Base-by-base conservation (phyloP, 2,797 vertebrate genomes). In the Periophthalmus magnuspinnatus region DNA sequence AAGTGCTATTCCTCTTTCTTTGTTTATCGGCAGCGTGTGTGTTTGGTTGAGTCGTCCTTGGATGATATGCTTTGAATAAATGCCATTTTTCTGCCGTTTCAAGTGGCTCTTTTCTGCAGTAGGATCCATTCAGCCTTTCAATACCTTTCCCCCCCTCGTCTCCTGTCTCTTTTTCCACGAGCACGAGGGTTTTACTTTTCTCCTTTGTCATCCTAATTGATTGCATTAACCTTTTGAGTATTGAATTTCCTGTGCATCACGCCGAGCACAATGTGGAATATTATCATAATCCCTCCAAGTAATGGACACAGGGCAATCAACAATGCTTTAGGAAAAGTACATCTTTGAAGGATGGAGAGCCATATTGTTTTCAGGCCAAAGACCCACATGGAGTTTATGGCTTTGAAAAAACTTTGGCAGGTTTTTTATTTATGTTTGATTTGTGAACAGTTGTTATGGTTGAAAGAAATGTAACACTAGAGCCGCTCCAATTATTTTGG, bases 151-250 rank as follows among this genome's bases (percentile, higher is more conserved):
- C 84, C 83, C 89, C 89, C 88, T 87, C 88, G 85, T 84, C 87
- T 88, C 81, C 88, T 91, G 89, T 89, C 87, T 92, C 90, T 91
- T 93, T 95, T 96, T 96, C 95, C 95, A 95, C 94, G 88, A 96
- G 96, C 96, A 96, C 93, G 94, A 95, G 96, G 95, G 95, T 95
- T 97, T 97, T 96, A 96, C 96, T 97, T 97, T 94, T 97, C 96
- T 97, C 96, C 96, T 97, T 97, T 97, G 96, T 98, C 96, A 97
- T 97, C 96, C 95, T 98, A 98, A 98, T 98, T 98, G 97, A 98
- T 98, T 98, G 96, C 96, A 98, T 98, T 98, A 98, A 98, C 97
- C 97, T 98, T 98, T 98, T 96, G 96, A 95, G 96, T 98, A 98
- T 98, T 97, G 96, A 96, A 98, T 98, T 98, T 98, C 96, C 95